Evolutionary conservation across 2,797 vertebrate species (phyloP).

Genomic region (Amphiprion clarkii): DNA sequence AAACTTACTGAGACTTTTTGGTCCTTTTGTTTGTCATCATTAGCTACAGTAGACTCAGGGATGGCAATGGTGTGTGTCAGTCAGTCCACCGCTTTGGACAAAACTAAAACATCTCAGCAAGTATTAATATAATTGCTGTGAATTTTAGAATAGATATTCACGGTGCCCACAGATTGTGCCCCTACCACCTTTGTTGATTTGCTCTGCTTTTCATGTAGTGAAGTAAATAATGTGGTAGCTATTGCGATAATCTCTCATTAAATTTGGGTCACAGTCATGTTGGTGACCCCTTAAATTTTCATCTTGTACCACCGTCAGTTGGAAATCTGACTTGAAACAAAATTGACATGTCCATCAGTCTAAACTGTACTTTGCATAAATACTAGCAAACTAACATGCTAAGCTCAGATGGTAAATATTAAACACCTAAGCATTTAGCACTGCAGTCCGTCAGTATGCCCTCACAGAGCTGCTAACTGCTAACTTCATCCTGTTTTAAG

Average conservation of each 20-base stretch:
- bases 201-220: neutral
- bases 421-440: too few relatives aligned
- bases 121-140: neutral
- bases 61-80: neutral
- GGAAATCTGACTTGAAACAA: neutral
- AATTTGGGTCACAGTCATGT: neutral
- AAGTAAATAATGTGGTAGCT: neutral
- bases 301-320: neutral
- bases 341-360: too few relatives aligned
- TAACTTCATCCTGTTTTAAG: neutral
- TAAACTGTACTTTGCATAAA: too few relatives aligned
- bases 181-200: neutral
- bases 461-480: too few relatives aligned
- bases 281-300: neutral
- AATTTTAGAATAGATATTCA: neutral
- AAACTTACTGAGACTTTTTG: slow-evolving; percentile 2
- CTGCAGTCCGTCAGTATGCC: too few relatives aligned
- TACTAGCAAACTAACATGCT: too few relatives aligned
- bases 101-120: neutral
- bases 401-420: too few relatives aligned
- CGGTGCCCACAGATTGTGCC: neutral
- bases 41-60: neutral
- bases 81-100: neutral
- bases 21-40: too few relatives aligned
- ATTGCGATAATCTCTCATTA: neutral